These are phyloP conservation scores for Syrmaticus mikado DNA, from an alignment of 2,113 vertebrate species.

Conservation along the genomic window DNA sequence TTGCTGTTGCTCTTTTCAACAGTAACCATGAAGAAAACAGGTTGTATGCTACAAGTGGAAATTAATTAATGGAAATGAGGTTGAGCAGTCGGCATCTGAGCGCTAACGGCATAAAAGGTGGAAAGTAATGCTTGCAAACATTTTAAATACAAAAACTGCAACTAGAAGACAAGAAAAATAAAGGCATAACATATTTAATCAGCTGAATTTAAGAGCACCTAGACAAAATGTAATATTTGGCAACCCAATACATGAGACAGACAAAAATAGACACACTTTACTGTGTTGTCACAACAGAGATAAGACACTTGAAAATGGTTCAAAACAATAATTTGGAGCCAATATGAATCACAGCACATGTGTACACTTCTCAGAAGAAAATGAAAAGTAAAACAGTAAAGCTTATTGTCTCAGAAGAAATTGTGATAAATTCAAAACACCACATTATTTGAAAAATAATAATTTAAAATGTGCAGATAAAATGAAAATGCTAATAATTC, in stretches of 20 bases:
- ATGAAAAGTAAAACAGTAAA: neutral
- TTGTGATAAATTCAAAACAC: neutral
- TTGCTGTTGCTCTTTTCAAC: neutral
- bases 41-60: neutral
- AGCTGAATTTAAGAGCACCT: neutral
- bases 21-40: neutral
- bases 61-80: neutral
- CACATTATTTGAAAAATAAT: neutral
- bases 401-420: neutral
- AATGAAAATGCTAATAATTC: neutral
- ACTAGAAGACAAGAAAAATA: neutral
- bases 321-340: neutral
- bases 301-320: neutral
- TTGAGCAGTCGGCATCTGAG: neutral
- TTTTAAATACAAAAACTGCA: neutral
- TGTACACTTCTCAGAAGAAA: neutral
- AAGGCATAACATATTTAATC: neutral
- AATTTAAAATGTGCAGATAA: neutral
- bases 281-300: neutral
- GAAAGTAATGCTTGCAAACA: neutral
- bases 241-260: neutral
- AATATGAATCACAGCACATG: neutral
- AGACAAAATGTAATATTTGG: neutral
- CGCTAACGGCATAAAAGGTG: neutral
- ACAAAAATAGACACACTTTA: neutral